Percentiles rank a stretch among this genome's conserved stretches.
These are phyloP conservation scores for Ciconia stormi DNA, from an alignment of 2,113 vertebrate species.

Conservation along the genomic window DNA sequence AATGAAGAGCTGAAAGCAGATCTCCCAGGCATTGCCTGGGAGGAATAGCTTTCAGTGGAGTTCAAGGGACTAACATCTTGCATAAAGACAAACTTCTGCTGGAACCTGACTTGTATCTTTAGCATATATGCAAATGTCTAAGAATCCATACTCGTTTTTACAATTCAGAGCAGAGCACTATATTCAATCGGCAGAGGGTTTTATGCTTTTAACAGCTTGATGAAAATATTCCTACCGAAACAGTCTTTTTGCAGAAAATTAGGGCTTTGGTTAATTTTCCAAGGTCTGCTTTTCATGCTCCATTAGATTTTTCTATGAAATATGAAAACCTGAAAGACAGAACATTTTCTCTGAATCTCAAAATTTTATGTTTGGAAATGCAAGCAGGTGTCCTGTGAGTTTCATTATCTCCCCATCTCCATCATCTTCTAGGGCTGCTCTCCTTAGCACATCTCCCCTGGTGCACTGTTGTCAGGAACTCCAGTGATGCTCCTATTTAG, in stretches of 20 bases:
- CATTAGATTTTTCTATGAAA: background rate
- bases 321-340: background rate
- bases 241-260: background rate
- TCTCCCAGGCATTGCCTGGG: background rate
- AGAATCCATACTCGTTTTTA: background rate
- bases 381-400: background rate
- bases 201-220: background rate
- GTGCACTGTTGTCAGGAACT: background rate
- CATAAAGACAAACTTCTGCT: background rate
- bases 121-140: background rate
- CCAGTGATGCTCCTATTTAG: background rate
- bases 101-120: background rate
- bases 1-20: background rate
- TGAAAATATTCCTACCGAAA: background rate
- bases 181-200: background rate
- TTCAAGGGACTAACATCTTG: background rate
- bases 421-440: background rate
- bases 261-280: background rate
- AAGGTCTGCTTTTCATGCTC: background rate
- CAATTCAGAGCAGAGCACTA: background rate
- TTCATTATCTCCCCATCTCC: background rate
- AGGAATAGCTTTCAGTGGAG: background rate
- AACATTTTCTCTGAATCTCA: background rate
- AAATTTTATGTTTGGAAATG: background rate
- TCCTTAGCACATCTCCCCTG: background rate